These are phyloP conservation scores for Meiosimyza platycephala DNA, from an alignment of 2,888 invertebrate genomes.

Conservation along the genomic window DNA sequence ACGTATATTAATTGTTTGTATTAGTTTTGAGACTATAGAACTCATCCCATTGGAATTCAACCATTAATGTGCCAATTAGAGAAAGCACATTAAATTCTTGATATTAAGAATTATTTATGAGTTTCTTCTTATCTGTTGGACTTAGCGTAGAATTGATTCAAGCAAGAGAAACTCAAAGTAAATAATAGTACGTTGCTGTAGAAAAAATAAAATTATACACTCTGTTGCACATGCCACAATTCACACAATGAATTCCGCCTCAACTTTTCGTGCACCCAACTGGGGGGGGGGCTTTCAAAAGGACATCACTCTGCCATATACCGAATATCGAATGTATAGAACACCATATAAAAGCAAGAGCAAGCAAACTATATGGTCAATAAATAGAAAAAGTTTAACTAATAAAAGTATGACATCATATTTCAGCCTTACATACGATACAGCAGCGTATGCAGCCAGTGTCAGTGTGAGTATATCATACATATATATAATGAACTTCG, in stretches of 20 bases:
- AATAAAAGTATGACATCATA: conserved; percentile 59
- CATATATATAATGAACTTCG: not conserved
- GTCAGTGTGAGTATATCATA: not conserved
- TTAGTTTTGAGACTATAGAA: too few relatives aligned
- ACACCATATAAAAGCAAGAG: not conserved
- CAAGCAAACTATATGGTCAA: not conserved
- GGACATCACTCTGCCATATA: not conserved
- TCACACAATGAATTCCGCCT: conserved; percentile 46
- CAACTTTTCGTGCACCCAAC: not conserved
- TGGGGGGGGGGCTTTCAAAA: too few relatives aligned
- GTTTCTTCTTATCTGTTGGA: too few relatives aligned
- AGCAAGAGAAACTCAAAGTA: conserved; percentile 5
- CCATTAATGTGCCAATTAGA: too few relatives aligned
- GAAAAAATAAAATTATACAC: conserved; percentile 49
- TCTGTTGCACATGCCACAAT: conserved; percentile 52
- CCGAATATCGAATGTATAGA: not conserved
- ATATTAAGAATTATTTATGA: too few relatives aligned
- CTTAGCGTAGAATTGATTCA: conserved; percentile 6
- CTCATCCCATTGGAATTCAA: too few relatives aligned
- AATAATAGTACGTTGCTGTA: conserved; percentile 2
- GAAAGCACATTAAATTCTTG: too few relatives aligned
- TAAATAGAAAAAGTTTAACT: conserved; percentile 37
- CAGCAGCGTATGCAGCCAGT: conserved; percentile 29
- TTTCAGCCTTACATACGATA: conserved; percentile 44
- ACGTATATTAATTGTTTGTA: too few relatives aligned